These are phyloP conservation scores for Bombus superbus DNA, from an alignment of 1,140 invertebrate species.

Conservation along the genomic window DNA sequence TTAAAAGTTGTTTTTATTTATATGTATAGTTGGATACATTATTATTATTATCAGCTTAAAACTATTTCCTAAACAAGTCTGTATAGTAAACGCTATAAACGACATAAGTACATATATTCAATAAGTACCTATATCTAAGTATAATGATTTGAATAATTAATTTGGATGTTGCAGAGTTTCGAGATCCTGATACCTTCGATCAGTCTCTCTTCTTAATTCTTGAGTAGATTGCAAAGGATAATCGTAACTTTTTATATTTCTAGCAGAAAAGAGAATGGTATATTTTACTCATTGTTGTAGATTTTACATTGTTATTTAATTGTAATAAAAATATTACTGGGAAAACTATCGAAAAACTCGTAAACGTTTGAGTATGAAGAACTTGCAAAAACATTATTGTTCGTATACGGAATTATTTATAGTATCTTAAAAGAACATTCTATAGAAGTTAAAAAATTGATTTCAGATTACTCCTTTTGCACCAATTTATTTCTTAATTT, in stretches of 20 bases:
- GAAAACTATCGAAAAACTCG: not conserved
- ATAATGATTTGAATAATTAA: slow-evolving; percentile 26
- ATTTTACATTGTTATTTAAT: not conserved
- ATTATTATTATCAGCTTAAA: not conserved
- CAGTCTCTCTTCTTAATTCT: not conserved
- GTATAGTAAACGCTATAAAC: not conserved
- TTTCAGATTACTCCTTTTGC: not conserved
- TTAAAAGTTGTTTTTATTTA: slow-evolving; percentile 3
- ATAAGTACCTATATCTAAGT: slow-evolving; percentile 53
- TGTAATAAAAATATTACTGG: slow-evolving; percentile 15
- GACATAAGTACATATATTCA: slow-evolving; percentile 51
- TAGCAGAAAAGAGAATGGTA: not conserved
- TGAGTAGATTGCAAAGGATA: not conserved
- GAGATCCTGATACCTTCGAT: not conserved
- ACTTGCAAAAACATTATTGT: not conserved
- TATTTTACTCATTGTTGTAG: not conserved
- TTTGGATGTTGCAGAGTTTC: slow-evolving; percentile 10
- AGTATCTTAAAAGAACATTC: not conserved
- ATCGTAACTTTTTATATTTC: not conserved
- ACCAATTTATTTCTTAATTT: no score
- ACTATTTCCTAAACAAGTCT: slow-evolving; percentile 9
- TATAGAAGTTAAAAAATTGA: not conserved
- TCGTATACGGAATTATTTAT: not conserved
- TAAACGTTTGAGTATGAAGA: not conserved
- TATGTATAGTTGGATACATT: slow-evolving; percentile 10